These are phyloP conservation scores for Scaptomyza cyrtandrae DNA, from an alignment of 2,888 invertebrate species.

Conservation along the genomic window DNA sequence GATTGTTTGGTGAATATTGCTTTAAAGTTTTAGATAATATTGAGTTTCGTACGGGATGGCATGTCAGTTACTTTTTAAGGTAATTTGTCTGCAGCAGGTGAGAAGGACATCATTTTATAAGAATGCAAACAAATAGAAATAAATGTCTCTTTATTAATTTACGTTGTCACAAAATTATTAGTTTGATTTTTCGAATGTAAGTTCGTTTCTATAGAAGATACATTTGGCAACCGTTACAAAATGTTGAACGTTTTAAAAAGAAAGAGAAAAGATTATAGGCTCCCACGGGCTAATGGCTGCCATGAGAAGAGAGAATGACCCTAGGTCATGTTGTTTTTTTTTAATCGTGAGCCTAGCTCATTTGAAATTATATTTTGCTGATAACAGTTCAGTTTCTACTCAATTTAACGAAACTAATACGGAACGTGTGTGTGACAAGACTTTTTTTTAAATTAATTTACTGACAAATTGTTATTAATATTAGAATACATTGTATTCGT, in stretches of 20 bases:
- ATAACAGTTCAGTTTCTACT: conserved; percentile 39
- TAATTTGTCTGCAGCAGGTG: no score
- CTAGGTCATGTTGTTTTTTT: conserved; percentile 36
- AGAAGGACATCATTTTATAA: no score
- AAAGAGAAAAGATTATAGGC: background rate
- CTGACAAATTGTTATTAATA: background rate
- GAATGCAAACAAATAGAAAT: no score
- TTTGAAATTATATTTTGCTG: conserved; percentile 22
- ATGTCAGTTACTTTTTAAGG: no score
- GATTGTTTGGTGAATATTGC: no score
- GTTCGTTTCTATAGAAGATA: background rate
- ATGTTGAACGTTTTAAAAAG: background rate
- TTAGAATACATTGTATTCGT: background rate
- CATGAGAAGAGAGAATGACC: conserved; percentile 29
- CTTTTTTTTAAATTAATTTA: background rate
- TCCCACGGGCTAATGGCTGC: conserved; percentile 26
- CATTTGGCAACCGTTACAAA: background rate
- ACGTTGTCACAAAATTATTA: no score
- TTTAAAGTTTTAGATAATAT: no score
- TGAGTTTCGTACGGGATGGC: no score
- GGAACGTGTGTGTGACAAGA: conserved; percentile 9
- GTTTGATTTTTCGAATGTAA: no score
- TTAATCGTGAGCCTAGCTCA: conserved; percentile 41
- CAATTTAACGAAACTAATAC: conserved; percentile 28
- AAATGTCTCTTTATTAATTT: no score